A percentile compares a stretch with the other conserved stretches of the same genome.
phyloP scores from a whole-genome alignment of 2,113 vertebrate species.

The Oophaga pumilio region DNA sequence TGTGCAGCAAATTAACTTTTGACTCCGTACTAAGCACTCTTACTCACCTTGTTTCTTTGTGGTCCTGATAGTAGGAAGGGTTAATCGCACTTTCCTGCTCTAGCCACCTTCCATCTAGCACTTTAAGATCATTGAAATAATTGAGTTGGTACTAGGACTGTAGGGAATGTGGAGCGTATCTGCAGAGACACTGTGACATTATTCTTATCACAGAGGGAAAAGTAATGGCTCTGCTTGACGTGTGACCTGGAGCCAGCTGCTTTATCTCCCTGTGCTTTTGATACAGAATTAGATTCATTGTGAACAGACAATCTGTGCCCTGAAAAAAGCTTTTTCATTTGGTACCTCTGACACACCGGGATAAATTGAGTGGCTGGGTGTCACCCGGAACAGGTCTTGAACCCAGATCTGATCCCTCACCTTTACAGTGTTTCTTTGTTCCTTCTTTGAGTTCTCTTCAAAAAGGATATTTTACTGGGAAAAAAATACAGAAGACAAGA shows the following conservation, averaged over 20 bases:
- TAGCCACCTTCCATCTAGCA: slow-evolving; percentile 22
- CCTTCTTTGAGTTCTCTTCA: background rate
- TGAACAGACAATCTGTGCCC: slow-evolving; percentile 56
- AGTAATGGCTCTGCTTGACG: slow-evolving; percentile 58
- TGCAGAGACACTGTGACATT: slow-evolving; percentile 54
- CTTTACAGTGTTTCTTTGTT: background rate
- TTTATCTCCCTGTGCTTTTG: slow-evolving; percentile 55
- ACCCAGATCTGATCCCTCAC: slow-evolving; percentile 14
- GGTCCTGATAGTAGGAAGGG: background rate
- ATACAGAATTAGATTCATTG: slow-evolving; percentile 58
- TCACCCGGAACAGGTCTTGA: slow-evolving; percentile 40
- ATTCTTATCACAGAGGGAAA: slow-evolving; percentile 59
- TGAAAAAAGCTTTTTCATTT: slow-evolving; percentile 55
- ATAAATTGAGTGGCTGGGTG: slow-evolving; percentile 47
- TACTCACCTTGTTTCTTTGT: background rate
- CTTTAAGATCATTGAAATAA: slow-evolving; percentile 57
- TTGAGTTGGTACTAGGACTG: slow-evolving; percentile 56
- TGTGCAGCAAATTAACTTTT: background rate
- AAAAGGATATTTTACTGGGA: background rate
- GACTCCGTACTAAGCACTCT: background rate
- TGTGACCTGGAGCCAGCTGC: slow-evolving; percentile 57
- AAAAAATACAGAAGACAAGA: background rate
- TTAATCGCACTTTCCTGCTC: slow-evolving; percentile 36
- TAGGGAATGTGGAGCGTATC: slow-evolving; percentile 45
- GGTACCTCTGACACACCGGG: slow-evolving; percentile 39